Conservation (phyloP, 2,113 vertebrate genomes). For the Gracilinanus agilis region DNA sequence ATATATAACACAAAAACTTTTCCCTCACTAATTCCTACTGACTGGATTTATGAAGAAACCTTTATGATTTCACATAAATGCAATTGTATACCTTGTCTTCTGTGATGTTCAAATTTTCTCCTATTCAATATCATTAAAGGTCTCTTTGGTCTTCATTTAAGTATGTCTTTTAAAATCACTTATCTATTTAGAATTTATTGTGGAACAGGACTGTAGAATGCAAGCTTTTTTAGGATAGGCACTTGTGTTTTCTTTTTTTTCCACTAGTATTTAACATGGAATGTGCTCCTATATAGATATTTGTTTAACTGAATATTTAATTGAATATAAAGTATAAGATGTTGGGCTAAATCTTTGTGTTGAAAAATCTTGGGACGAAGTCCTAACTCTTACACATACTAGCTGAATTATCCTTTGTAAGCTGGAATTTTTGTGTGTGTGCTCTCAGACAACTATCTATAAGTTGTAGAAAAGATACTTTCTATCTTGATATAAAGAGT, state of each 20-base stretch:
- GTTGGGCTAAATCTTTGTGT: neutral
- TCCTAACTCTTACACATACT: neutral
- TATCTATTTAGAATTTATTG: neutral
- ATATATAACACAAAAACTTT: too few species aligned
- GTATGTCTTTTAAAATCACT: too few species aligned
- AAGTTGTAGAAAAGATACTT: neutral
- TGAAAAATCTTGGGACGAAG: neutral
- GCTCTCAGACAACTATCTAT: neutral
- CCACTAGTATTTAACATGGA: neutral
- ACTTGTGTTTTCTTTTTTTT: neutral
- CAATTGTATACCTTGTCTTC: too few species aligned
- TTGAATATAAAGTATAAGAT: neutral
- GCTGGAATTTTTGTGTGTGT: neutral
- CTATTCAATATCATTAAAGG: too few species aligned
- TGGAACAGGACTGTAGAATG: too few species aligned
- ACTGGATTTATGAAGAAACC: too few species aligned
- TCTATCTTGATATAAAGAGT: too few species aligned
- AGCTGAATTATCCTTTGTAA: neutral
- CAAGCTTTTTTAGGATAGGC: too few species aligned
- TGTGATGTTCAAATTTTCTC: too few species aligned
- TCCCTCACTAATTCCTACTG: too few species aligned
- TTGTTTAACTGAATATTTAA: neutral
- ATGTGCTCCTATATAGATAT: neutral
- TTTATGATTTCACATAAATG: too few species aligned
- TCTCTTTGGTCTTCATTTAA: too few species aligned